Percentiles rank a stretch among this genome's conserved stretches.
Evolutionary conservation across 2,888 invertebrate species (phyloP).

Genomic region (Protula sp.): DNA sequence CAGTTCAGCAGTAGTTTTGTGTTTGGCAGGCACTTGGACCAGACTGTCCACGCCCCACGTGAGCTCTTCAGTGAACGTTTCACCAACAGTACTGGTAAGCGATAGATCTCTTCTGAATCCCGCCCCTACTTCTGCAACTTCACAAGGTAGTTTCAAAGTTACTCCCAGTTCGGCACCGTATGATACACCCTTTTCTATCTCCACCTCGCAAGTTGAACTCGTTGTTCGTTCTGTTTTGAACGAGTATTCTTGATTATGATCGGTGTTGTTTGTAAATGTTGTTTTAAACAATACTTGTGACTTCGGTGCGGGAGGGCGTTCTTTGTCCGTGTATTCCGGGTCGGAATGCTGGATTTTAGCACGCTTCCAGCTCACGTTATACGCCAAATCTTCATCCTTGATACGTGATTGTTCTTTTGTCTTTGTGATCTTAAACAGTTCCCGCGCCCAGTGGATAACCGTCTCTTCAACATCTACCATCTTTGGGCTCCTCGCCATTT

Average conservation of each 20-base stretch:
- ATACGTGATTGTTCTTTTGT: constrained; percentile 34
- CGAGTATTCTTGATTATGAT: constrained; percentile 29
- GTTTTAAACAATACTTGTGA: constrained; percentile 30
- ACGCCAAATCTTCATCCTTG: constrained; percentile 27
- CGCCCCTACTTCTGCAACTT: constrained; percentile 51
- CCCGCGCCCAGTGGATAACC: constrained; percentile 52
- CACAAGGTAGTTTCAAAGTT: constrained; percentile 49
- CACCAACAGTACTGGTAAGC: constrained; percentile 47
- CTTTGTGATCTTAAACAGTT: constrained; percentile 45
- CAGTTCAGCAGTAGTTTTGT: constrained; percentile 53
- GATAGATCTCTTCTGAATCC: constrained; percentile 52
- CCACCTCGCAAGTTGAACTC: constrained; percentile 38
- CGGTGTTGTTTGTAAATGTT: constrained; percentile 28
- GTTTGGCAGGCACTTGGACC: constrained; percentile 26
- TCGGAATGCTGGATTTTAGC: constrained; percentile 36
- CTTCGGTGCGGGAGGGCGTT: constrained; percentile 22
- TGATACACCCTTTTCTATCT: neutral
- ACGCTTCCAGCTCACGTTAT: constrained; percentile 43
- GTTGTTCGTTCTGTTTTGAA: constrained; percentile 34
- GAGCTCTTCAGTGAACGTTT: constrained; percentile 48
- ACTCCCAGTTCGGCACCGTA: constrained; percentile 13
- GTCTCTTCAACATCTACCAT: constrained; percentile 42
- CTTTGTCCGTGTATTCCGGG: constrained; percentile 26
- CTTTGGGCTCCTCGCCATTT: neutral
- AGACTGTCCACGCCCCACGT: constrained; percentile 56